A percentile compares a stretch with the other conserved stretches of the same genome.
phyloP scores from a whole-genome alignment of 2,113 vertebrate genomes.

The Asarcornis scutulata region DNA sequence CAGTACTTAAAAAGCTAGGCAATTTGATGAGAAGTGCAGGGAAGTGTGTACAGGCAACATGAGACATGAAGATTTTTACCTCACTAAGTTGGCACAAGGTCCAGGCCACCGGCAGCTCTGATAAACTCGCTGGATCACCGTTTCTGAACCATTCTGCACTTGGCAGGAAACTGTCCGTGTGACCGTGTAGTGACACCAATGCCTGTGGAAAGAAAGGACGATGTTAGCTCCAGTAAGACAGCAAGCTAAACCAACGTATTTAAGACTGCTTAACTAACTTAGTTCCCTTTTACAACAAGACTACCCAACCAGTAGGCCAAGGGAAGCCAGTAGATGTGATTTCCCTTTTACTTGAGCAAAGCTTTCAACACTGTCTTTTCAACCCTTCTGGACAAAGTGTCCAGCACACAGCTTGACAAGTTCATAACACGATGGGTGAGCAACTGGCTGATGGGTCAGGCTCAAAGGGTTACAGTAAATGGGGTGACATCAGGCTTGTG shows the following conservation, averaged over 20 bases:
- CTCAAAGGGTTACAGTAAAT: background rate
- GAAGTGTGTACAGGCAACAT: fast-evolving
- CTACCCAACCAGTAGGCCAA: background rate
- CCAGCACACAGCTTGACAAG: background rate
- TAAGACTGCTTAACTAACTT: background rate
- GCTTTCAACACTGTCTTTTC: background rate
- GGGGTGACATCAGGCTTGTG: background rate
- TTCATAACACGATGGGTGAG: background rate
- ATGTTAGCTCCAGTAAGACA: background rate
- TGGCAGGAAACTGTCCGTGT: constrained; percentile 91
- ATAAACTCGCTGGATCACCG: constrained; percentile 90
- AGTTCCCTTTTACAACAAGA: background rate
- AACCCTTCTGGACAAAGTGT: background rate
- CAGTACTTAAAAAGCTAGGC: background rate
- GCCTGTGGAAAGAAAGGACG: constrained; percentile 77
- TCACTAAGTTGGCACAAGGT: constrained; percentile 91
- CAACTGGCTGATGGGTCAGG: background rate
- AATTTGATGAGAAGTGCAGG: background rate
- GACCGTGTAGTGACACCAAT: constrained; percentile 94
- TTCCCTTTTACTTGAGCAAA: background rate
- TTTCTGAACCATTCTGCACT: constrained; percentile 93
- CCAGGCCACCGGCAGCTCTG: constrained; percentile 96
- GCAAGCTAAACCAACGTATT: background rate
- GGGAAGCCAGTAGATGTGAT: background rate
- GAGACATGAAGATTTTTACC: constrained; percentile 77